Conservation (phyloP, 2,888 invertebrate genomes). For the Lacanobia oleracea region DNA sequence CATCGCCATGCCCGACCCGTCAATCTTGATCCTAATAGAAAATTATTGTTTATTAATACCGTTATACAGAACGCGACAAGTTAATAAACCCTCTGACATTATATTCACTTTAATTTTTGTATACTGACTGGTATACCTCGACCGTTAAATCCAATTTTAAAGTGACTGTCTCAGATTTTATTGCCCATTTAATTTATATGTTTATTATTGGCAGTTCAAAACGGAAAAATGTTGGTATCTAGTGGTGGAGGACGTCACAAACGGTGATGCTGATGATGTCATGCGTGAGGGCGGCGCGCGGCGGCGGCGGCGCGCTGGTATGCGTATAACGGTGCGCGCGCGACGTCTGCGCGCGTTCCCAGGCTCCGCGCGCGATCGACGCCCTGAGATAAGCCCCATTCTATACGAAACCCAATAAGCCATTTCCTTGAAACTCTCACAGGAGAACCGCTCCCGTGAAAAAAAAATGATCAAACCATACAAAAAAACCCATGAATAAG, state of each 20-base stretch:
- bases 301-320: conserved; percentile 57
- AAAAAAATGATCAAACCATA: conserved; percentile 84
- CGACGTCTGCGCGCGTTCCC: conserved; percentile 78
- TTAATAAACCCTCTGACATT: conserved; percentile 60
- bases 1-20: conserved; percentile 20
- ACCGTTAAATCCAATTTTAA: conserved; percentile 64
- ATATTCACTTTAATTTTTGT: conserved; percentile 58
- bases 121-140: conserved; percentile 55
- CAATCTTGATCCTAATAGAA: conserved; percentile 45
- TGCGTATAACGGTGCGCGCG: conserved; percentile 78
- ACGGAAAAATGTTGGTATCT: conserved; percentile 64
- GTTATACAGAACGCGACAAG: conserved; percentile 40
- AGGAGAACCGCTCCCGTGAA: conserved; percentile 87
- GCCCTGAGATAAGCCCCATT: conserved; percentile 84
- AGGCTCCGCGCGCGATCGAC: conserved; percentile 81
- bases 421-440: conserved; percentile 89
- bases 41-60: conserved; percentile 33
- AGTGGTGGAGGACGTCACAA: conserved; percentile 70
- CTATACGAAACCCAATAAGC: conserved; percentile 89
- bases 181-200: conserved; percentile 66
- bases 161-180: conserved; percentile 65
- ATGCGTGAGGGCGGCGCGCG: conserved; percentile 65
- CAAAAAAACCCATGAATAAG: conserved; percentile 86
- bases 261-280: conserved; percentile 73
- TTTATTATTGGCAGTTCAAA: conserved; percentile 67